Evolutionary conservation across 2,888 invertebrate species (phyloP), one percentile per base, ranked within the genome.

Genomic region (Athetis lepigone): DNA sequence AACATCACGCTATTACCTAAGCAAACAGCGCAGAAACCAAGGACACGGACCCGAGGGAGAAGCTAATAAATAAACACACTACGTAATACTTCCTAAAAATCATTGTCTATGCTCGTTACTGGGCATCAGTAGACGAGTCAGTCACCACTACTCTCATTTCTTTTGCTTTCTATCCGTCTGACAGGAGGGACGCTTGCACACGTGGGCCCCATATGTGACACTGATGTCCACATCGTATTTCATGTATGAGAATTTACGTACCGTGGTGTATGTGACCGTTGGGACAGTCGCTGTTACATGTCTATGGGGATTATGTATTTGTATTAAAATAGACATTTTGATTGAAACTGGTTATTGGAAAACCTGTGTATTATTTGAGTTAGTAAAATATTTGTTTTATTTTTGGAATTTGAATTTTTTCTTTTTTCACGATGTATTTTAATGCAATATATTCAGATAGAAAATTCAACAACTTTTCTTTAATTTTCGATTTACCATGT

Each of bases 201-300:
- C 79, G 79, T 79, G 75, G 55, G 67, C 71, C 49, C 61, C 80
- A 82, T 83, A 84, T 85, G 84, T 84, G 83, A 64, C 52, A 45
- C 77, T 71, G 71, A 71, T 79, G 79, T 79, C 81, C 81, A 78
- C 84, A 81, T 75, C 75, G 64, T 72, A 59, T 74, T 60, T 77
- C 80, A 70, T 81, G 78, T 84, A 84, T 85, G 86, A 83, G 87
- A 86, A 85, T 82, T 80, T 81, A 85, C 83, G 76, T 82, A 78
- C 70, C 75, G 74, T 73, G 68, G 57, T 80, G 78, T 81, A 79
- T 79, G 67, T 65, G 66, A 45, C 68, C 74, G 59, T 62, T 51
- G 51, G 82, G 82, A 85, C 84, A 82, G 76, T 80, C 84, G 52
- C 25, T 19, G 45, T 49, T 51, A 81, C 9, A 70, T 47, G 54